Base-by-base conservation (phyloP, 2,888 invertebrate species). In the Drosophila niveifrons region DNA sequence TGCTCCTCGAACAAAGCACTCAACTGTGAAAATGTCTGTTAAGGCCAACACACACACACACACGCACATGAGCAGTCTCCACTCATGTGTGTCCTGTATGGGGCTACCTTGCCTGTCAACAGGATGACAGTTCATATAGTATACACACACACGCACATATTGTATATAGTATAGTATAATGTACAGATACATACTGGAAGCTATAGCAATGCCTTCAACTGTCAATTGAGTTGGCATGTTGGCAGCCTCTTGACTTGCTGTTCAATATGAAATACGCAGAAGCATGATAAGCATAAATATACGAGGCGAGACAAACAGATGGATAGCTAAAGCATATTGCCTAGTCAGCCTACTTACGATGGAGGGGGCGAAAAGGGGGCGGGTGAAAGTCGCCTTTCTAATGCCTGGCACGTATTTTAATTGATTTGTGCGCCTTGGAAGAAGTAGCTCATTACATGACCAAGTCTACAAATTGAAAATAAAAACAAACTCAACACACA, bases 391-490 rank as follows among this genome's bases (percentile, higher is more conserved):
- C 56, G 58, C 36, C 65, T 76, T 81, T 81, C 88, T 80, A 82
- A 88, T 88, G 88, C 91, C 73, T 75, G 70, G 82, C 91, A 90
- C 91, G 91, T 90, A 89, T 90, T 89, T 91, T 91, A 90, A 90
- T 90, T 90, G 91, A 91, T 90, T 89, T 88, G 78, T 75, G 75
- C 46, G 61, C 68, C 50, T 52, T 50, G 53, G 64, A 55, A 69
- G 52, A 50, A 72, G 52, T 70, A 63, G 77, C 80, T 77, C 74
- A 71, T 77, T 80, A 73, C 68, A 67, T 55, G 67, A 13, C 73
- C 62, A 52, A 4, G 31, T 50, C 69, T 44, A 58, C 78, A 62
- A 68, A 78, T 66, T 73, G 71, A 67, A 78, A 51, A 71, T n/a
- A 23, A 23, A 23, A 23, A 23, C 23, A 1, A 23, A 48, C 9